Conservation (phyloP, 1,140 invertebrate genomes). For the Palaemon carinicauda region DNA sequence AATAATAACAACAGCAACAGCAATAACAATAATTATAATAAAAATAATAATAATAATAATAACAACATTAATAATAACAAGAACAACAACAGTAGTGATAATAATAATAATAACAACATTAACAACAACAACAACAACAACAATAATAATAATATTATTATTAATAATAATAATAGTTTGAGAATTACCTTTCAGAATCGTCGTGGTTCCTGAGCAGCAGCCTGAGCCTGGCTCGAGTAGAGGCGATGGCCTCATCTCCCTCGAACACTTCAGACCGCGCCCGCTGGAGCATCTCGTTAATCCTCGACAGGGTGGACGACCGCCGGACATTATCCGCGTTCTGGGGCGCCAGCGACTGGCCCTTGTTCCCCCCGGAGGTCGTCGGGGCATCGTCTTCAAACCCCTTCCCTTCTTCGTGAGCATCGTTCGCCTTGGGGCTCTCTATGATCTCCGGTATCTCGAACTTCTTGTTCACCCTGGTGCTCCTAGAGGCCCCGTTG, state of each 20-base stretch:
- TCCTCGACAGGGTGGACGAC: conserved; percentile 34
- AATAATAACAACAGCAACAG: too few relatives aligned
- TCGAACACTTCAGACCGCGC: conserved; percentile 39
- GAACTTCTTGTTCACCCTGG: neutral
- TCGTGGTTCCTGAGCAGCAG: conserved; percentile 39
- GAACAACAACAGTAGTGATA: too few relatives aligned
- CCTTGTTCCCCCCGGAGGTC: neutral
- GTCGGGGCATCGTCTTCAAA: too few relatives aligned
- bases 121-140: too few relatives aligned
- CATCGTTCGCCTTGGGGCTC: neutral
- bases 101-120: too few relatives aligned
- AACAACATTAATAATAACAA: too few relatives aligned
- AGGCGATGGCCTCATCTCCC: conserved; percentile 17
- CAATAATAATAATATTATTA: too few relatives aligned
- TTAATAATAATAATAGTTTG: too few relatives aligned
- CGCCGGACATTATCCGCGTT: conserved; percentile 17
- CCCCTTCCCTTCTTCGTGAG: too few relatives aligned
- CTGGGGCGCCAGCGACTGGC: neutral
- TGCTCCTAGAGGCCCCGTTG: conserved; percentile 15
- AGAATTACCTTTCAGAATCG: conserved; percentile 40
- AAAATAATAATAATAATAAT: too few relatives aligned
- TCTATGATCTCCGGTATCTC: conserved; percentile 5
- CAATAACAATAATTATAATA: too few relatives aligned
- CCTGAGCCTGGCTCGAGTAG: conserved; percentile 14
- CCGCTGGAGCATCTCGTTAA: conserved; percentile 38